Evolutionary conservation across 2,113 vertebrate species (phyloP), one percentile per base, ranked within the genome.

Genomic region (Phainopepla nitens): DNA sequence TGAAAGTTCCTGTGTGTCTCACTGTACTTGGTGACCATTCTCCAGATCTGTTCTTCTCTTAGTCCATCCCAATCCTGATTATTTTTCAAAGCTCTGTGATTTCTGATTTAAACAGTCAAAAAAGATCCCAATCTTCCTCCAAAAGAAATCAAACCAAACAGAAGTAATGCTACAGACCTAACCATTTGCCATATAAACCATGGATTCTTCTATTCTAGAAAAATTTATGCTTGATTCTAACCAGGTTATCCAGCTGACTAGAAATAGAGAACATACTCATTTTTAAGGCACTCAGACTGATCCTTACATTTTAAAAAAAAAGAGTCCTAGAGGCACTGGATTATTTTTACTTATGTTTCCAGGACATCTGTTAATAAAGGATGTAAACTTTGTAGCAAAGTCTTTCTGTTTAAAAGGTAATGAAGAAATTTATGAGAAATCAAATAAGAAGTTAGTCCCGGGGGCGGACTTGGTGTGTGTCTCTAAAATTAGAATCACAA

Each of bases 1-100:
- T 68, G 14, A 2, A 47, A 5, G 5, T 5, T 86, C 24, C 27
- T 60, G 8, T 1, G 0, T 11, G 20, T 8, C 10, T 82, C 3
- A 1, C 12, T 33, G 13, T 15, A 6, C 6, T 6, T 13, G 7
- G 4, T 9, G 7, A 4, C 6, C 1, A 7, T 39, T 64, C 11
- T 7, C 17, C 17, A 57, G 21, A 57, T 21, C 16, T 88, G 2
- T 22, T 50, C 13, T 54, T 7, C 4, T 4, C 22, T 75, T 35
- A 45, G 18, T 65, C 15, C 29, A 39, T 35, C 20, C 24, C 9
- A 23, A 42, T 17, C 1, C 27, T 56, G 35, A 27, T 76, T 86
- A 1, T 61, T 54, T 65, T 51, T 58, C 57, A 77, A 89, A 80
- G 13, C 0, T 45, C 21, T 58, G 7, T 33, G 39, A 54, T 5